phyloP scores from a whole-genome alignment of 2,888 invertebrate genomes.

The Dolichomitus sp. region DNA sequence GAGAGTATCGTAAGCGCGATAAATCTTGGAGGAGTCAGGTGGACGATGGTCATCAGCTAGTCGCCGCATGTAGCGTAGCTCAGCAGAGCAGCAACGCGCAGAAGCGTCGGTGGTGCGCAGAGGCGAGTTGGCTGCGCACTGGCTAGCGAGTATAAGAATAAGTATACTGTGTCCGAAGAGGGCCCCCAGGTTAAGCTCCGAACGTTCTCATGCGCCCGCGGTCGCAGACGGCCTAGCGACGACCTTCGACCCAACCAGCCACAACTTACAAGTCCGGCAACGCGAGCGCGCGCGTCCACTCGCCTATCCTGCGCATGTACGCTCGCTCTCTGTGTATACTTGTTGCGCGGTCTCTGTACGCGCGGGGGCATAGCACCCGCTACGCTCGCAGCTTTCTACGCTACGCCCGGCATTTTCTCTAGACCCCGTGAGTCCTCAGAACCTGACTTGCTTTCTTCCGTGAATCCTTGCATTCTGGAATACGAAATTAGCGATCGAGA shows the following conservation, averaged over 20 bases:
- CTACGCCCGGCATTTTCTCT: conserved; percentile 47
- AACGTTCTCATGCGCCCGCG: conserved; percentile 78
- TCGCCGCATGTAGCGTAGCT: conserved; percentile 76
- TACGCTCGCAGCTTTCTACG: conserved; percentile 76
- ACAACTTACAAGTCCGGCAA: conserved; percentile 79
- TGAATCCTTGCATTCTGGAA: conserved; percentile 13
- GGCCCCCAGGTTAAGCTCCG: conserved; percentile 63
- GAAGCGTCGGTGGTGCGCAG: conserved; percentile 19
- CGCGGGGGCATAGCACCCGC: conserved; percentile 74
- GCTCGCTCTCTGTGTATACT: background rate
- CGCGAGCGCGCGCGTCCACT: conserved; percentile 36
- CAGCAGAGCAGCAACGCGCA: conserved; percentile 29
- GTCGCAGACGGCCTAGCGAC: conserved; percentile 80
- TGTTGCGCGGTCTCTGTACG: conserved; percentile 37
- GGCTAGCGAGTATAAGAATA: background rate
- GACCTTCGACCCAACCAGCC: conserved; percentile 83
- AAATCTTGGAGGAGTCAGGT: conserved; percentile 84
- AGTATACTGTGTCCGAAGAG: conserved; percentile 5
- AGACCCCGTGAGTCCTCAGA: background rate
- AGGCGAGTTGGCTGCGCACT: background rate
- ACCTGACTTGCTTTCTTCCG: background rate
- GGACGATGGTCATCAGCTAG: conserved; percentile 85
- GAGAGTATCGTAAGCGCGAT: conserved; percentile 78
- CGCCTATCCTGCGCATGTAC: conserved; percentile 26
- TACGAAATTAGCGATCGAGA: conserved; percentile 17